Conservation (phyloP, 2,797 vertebrate species). For the Sebastes wilsoni region DNA sequence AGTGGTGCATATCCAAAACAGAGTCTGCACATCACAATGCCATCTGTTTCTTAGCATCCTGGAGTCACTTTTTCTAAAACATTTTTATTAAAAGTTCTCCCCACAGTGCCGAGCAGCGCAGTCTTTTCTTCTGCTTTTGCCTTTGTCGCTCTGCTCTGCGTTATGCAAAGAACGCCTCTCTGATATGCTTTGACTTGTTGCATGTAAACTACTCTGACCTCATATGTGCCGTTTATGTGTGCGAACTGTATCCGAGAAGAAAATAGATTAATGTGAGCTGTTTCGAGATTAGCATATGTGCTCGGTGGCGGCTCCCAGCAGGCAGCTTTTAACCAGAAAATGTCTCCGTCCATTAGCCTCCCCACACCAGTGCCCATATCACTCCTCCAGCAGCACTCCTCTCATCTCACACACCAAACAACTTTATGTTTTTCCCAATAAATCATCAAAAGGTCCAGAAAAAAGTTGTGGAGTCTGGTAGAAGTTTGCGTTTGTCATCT, state of each 20-base stretch:
- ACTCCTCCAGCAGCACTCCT: slow-evolving; percentile 38
- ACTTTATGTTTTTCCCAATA: slow-evolving; percentile 24
- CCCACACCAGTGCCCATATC: slow-evolving; percentile 36
- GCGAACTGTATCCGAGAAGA: not conserved
- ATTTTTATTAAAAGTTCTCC: slow-evolving; percentile 1
- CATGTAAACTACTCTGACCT: slow-evolving; percentile 24
- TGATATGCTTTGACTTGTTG: slow-evolving; percentile 41
- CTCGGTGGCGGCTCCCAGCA: slow-evolving; percentile 23
- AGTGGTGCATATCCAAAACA: slow-evolving; percentile 45
- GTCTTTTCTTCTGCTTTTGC: not conserved
- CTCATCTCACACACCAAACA: slow-evolving; percentile 43
- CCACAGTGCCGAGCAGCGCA: not conserved
- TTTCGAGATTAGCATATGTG: slow-evolving; percentile 52
- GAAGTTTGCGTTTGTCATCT: slow-evolving; percentile 40
- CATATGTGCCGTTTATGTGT: not conserved
- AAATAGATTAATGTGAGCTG: slow-evolving; percentile 13
- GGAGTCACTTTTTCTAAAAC: slow-evolving; percentile 5
- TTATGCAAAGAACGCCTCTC: not conserved
- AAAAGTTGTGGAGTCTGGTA: slow-evolving; percentile 25
- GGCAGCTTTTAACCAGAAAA: slow-evolving; percentile 44
- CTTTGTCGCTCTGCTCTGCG: slow-evolving; percentile 6
- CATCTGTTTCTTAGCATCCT: slow-evolving; percentile 58
- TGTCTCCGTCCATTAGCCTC: slow-evolving; percentile 31
- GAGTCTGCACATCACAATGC: slow-evolving; percentile 42
- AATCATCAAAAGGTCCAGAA: slow-evolving; percentile 39